phyloP scores from a whole-genome alignment of 2,113 vertebrate species.

The Tyto alba region DNA sequence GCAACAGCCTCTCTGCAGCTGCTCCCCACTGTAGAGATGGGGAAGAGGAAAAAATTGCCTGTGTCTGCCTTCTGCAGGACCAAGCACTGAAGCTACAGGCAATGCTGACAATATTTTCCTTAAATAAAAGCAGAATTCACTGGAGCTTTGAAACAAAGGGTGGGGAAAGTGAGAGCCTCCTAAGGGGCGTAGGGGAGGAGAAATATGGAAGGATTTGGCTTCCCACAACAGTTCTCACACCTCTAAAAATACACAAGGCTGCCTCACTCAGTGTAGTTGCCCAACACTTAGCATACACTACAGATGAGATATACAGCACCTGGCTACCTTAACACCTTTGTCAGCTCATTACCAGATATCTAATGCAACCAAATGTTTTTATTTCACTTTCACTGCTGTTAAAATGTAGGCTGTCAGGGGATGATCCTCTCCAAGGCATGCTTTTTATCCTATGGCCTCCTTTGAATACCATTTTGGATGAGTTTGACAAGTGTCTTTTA shows the following conservation, averaged over 20 bases:
- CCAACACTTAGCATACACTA: background rate
- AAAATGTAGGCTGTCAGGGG: background rate
- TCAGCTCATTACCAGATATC: background rate
- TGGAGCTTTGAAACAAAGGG: background rate
- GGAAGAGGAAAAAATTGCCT: background rate
- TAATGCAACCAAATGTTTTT: background rate
- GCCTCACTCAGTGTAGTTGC: background rate
- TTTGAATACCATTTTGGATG: background rate
- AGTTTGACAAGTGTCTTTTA: background rate
- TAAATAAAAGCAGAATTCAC: background rate
- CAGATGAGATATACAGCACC: conserved; percentile 16
- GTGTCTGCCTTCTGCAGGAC: background rate
- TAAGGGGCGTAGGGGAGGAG: background rate
- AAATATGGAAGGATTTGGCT: background rate
- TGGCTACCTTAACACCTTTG: background rate
- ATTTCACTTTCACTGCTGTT: background rate
- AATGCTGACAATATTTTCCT: background rate
- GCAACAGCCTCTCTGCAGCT: background rate
- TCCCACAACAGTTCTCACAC: background rate
- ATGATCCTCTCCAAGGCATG: background rate
- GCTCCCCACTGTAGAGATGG: background rate
- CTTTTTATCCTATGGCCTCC: background rate
- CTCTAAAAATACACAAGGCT: background rate
- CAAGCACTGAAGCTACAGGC: background rate
- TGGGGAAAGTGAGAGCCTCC: background rate